Percentiles rank a stretch among this genome's conserved stretches.
These are phyloP conservation scores for Trichomycterus rosablanca DNA, from an alignment of 2,113 vertebrate genomes.

Conservation along the genomic window DNA sequence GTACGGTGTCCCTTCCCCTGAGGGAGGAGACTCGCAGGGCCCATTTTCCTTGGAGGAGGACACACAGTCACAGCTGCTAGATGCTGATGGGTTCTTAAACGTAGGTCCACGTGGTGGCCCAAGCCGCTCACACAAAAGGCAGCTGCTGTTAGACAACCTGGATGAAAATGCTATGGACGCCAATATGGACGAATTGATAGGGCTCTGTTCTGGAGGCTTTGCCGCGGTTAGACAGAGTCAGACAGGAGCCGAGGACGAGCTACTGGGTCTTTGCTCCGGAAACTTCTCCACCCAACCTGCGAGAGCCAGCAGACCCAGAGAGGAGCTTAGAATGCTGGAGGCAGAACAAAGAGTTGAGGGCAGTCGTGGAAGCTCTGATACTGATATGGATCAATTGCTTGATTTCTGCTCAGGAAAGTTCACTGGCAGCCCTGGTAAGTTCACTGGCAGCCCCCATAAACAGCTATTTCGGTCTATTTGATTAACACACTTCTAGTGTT, in stretches of 20 bases:
- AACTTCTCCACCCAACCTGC: constrained; percentile 50
- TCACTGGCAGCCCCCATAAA: neutral
- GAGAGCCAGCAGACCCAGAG: neutral
- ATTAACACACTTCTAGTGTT: no score
- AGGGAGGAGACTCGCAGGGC: constrained; percentile 74
- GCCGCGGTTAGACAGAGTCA: neutral
- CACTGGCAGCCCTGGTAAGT: constrained; percentile 69
- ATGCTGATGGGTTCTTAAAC: constrained; percentile 89
- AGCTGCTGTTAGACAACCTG: constrained; percentile 80
- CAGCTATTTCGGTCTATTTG: no score
- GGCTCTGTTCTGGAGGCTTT: constrained; percentile 81
- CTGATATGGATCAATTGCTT: constrained; percentile 81
- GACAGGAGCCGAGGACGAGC: constrained; percentile 73
- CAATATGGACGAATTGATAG: constrained; percentile 91
- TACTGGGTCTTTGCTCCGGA: constrained; percentile 70
- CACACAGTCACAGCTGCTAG: constrained; percentile 90
- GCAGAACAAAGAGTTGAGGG: neutral
- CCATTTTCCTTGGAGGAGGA: constrained; percentile 91
- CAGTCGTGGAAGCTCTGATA: constrained; percentile 8
- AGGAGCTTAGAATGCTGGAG: neutral
- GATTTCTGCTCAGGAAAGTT: constrained; percentile 86
- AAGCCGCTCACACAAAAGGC: constrained; percentile 70
- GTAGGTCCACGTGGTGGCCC: constrained; percentile 57
- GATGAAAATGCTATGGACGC: constrained; percentile 98
- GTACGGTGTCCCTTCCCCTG: constrained; percentile 85